phyloP scores from a whole-genome alignment of 1,140 invertebrate species.

The Drosophila novamexicana region DNA sequence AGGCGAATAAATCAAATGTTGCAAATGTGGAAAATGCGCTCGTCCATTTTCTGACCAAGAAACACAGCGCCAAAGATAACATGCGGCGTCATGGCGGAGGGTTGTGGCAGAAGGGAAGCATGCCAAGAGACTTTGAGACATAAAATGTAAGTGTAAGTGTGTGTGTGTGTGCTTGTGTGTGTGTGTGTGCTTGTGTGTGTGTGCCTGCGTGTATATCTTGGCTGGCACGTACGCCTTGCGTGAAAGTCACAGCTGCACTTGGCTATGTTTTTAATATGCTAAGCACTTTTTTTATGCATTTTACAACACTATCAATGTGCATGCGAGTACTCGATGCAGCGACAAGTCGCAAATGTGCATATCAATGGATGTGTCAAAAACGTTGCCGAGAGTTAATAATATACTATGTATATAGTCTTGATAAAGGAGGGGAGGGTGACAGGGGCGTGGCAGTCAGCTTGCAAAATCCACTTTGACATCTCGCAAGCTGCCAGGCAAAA shows the following conservation, averaged over 20 bases:
- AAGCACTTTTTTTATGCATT: conserved; percentile 69
- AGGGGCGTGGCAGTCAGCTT: conserved; percentile 11
- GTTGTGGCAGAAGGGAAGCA: neutral
- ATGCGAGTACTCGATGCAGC: conserved; percentile 34
- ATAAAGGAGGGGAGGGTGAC: conserved; percentile 4
- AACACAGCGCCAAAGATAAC: conserved; percentile 29
- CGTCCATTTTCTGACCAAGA: conserved; percentile 42
- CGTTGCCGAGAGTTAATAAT: conserved; percentile 68
- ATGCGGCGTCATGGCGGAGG: neutral
- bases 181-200: neutral
- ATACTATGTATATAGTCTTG: conserved; percentile 21
- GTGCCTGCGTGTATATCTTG: conserved; percentile 12
- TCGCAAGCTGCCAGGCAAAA: conserved; percentile 1
- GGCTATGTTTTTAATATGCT: conserved; percentile 71
- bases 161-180: conserved; percentile 1
- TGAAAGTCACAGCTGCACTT: conserved; percentile 51
- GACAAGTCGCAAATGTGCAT: conserved; percentile 70
- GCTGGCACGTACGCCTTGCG: conserved; percentile 49
- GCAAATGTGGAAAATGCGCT: conserved; percentile 57
- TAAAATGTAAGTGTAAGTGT: conserved; percentile 5
- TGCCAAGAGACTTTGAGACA: conserved; percentile 15
- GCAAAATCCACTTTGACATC: conserved; percentile 32
- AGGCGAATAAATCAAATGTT: conserved; percentile 63
- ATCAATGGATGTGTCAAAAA: conserved; percentile 69
- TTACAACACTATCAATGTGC: conserved; percentile 66